A percentile compares a stretch with the other conserved stretches of the same genome.
phyloP scores from a whole-genome alignment of 2,888 invertebrate genomes.

The Ephialtes manifestator region DNA sequence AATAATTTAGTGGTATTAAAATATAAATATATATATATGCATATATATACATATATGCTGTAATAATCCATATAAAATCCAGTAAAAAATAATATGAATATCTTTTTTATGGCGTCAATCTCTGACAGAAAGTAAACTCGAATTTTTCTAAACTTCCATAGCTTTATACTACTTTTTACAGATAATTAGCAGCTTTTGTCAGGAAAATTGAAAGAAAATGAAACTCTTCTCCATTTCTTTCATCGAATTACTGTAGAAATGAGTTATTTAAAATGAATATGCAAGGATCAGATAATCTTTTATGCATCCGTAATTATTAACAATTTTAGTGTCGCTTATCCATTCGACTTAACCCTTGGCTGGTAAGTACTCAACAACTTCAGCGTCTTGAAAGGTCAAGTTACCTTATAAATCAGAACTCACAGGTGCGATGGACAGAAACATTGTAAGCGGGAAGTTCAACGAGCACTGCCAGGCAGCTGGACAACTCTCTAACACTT shows the following conservation, averaged over 20 bases:
- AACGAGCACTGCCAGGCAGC: conserved; percentile 6
- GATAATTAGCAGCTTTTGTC: neutral
- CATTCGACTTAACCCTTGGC: neutral
- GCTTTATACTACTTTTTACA: too few relatives aligned
- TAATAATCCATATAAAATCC: too few relatives aligned
- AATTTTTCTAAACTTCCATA: too few relatives aligned
- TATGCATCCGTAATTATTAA: neutral
- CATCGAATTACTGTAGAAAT: neutral
- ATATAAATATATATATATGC: too few relatives aligned
- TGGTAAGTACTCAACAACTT: neutral
- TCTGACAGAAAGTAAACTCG: too few relatives aligned
- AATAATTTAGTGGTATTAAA: too few relatives aligned
- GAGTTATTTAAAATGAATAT: neutral
- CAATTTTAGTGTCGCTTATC: neutral
- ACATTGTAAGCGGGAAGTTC: conserved; percentile 16
- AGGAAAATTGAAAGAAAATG: neutral
- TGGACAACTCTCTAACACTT: conserved; percentile 14
- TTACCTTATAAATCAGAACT: conserved; percentile 17
- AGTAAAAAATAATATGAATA: too few relatives aligned
- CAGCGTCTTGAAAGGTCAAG: neutral
- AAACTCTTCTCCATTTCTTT: neutral
- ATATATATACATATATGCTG: too few relatives aligned
- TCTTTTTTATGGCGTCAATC: too few relatives aligned
- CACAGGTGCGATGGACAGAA: neutral
- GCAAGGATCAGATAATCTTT: neutral